phyloP scores from a whole-genome alignment of 37 sponge, comb jelly and placozoan genomes.

The Hexactinellida sp. region DNA sequence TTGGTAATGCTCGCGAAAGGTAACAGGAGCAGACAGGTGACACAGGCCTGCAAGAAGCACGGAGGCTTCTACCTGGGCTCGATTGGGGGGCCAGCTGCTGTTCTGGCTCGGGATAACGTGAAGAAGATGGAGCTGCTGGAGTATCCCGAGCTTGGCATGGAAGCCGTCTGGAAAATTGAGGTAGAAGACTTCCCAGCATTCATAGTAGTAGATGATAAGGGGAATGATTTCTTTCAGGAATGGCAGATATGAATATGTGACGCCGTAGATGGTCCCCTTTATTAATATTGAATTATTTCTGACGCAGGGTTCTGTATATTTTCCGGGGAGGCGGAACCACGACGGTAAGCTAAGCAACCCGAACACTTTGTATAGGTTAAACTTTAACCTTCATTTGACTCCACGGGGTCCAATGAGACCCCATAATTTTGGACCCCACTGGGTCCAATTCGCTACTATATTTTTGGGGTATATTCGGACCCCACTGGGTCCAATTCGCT shows the following conservation, averaged over 20 bases:
- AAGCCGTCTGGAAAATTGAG: conserved; percentile 38
- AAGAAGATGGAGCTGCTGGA: conserved; percentile 30
- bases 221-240: conserved; percentile 37
- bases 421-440: too few relatives aligned
- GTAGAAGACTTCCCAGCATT: conserved; percentile 40
- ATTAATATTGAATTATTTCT: too few relatives aligned
- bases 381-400: too few relatives aligned
- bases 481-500: too few relatives aligned
- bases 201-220: conserved; percentile 39
- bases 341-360: too few relatives aligned
- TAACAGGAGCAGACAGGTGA: conserved; percentile 36
- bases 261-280: too few relatives aligned
- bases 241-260: conserved; percentile 28
- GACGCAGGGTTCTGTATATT: too few relatives aligned
- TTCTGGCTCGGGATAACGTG: conserved; percentile 27
- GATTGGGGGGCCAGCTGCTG: conserved; percentile 39
- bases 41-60: conserved; percentile 33
- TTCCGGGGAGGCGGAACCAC: too few relatives aligned
- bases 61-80: conserved; percentile 41
- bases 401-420: too few relatives aligned
- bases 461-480: too few relatives aligned
- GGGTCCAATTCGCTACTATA: too few relatives aligned
- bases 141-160: conserved; percentile 41
- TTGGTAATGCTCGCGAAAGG: conserved; percentile 42
- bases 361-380: too few relatives aligned